Base-by-base conservation (phyloP, 2,888 invertebrate species). In the Clistopyga incitator region DNA sequence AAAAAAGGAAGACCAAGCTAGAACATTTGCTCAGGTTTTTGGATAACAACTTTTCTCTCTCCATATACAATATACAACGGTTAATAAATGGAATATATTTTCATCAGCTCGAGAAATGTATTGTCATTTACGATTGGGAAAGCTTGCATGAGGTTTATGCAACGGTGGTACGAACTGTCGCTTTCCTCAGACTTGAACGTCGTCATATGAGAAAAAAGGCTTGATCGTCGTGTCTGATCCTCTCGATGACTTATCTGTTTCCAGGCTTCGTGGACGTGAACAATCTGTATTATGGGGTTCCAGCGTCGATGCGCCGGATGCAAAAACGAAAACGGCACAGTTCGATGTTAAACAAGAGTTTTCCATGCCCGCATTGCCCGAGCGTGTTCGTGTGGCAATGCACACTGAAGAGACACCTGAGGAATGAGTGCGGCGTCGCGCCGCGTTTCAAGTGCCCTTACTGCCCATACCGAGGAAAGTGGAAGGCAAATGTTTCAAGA, bases 381-480 rank as follows among this genome's bases (percentile, higher is more conserved):
- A 87, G 87, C 45, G 82, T 84, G 23, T 90, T 89, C 65, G 86
- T 85, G 45, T 84, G 88, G 84, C 86, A 88, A 64, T 87, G 87
- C 38, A 89, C 86, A 18, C 68, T 91, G 65, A 86, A 64, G 42
- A 77, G 82, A 50, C 90, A 91, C 74, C 78, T 89, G 38, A 83
- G 78, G 38, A 88, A 88, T 61, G 91, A 88, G 67, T 90, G 91
- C 80, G 90, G 90, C 3, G 77, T 85, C 50, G 84, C 82, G 50
- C 88, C 89, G n/a, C 86, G 86, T 15, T 89, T 87, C 84, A 86
- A 89, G 54, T 90, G 90, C 71, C 89, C 90, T 3, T 88, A 89
- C 54, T 93, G 92, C 78, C 78, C 82, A 8, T 90, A 91, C 42
- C 85, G 89, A 0, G 89, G 89, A 2, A 91, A 91, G 65, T 88